These are phyloP conservation scores for Pseudopodoces humilis DNA, from an alignment of 2,113 vertebrate genomes.

Conservation along the genomic window DNA sequence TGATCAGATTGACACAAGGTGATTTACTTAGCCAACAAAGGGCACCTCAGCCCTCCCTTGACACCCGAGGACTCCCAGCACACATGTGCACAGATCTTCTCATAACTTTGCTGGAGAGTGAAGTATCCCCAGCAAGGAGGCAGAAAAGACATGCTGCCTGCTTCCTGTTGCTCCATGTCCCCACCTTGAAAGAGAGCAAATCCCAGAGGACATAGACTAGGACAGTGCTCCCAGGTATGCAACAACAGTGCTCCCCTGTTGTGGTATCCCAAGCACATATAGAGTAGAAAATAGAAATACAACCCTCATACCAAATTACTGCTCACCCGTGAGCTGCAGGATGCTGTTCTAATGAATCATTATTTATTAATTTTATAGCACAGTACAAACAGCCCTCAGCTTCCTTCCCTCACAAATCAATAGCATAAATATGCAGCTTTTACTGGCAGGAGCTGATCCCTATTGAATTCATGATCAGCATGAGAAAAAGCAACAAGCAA, in stretches of 20 bases:
- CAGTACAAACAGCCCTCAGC: conserved; percentile 7
- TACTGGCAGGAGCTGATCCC: conserved; percentile 35
- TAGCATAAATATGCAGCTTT: conserved; percentile 33
- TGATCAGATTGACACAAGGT: background rate
- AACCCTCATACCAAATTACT: background rate
- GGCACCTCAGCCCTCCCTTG: background rate
- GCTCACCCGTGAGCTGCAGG: background rate
- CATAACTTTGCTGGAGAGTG: background rate
- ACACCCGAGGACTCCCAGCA: background rate
- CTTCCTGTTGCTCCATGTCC: background rate
- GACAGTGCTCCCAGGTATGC: background rate
- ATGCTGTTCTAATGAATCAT: conserved; percentile 31
- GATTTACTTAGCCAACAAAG: background rate
- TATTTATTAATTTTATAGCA: conserved; percentile 57
- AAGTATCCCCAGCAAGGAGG: background rate
- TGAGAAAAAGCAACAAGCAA: background rate
- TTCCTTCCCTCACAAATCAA: conserved; percentile 48
- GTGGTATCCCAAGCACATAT: background rate
- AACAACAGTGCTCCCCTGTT: background rate
- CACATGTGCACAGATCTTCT: no score
- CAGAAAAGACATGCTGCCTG: accelerated
- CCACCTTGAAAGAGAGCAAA: background rate
- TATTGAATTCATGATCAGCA: conserved; percentile 7
- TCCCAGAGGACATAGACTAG: background rate
- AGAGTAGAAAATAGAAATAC: background rate